Base-by-base conservation (phyloP, 2,888 invertebrate genomes). In the Athrips mouffetella region DNA sequence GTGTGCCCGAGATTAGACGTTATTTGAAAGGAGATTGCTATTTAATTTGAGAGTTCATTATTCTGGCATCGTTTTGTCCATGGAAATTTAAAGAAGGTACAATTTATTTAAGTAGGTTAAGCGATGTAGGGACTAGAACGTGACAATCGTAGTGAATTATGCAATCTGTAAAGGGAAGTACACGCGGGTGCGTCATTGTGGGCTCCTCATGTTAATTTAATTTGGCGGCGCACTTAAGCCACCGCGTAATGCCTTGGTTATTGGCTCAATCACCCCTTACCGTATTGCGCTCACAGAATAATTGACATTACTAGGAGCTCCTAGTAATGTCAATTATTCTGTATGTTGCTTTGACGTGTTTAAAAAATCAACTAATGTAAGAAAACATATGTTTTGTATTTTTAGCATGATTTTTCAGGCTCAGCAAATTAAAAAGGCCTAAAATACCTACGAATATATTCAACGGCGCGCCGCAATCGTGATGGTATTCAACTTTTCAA, bases 201-300 rank as follows among this genome's bases (percentile, higher is more conserved):
- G 67, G 67, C 62, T 68, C 64, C 67, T 71, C 73, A 75, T 76
- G 80, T 72, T 81, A 80, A 81, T 80, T 80, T 75, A 77, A 83
- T 82, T 80, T 72, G 62, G 65, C 67, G 64, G 58, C 62, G 68
- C 67, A 65, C 65, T 67, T 61, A 21, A 63, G 63, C 68, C 66
- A 57, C 60, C 59, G 58, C 61, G 62, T 67, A 63, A 70, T 61
- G 57, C 49, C 60, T 56, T 58, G 58, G 63, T 67, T 69, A 73
- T 75, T 75, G 70, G 67, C 63, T 61, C 66, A 73, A 73, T 70
- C 69, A 59, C 63, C 69, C 60, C 57, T 56, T 51, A 51, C 57
- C 57, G 57, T 56, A 61, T 59, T 55, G 48, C 62, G 57, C 60
- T 57, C 52, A n/a, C n/a, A n/a, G n/a, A n/a, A n/a, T n/a, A n/a